Conservation (phyloP, 2,113 vertebrate species). For the Elephas maximus region DNA sequence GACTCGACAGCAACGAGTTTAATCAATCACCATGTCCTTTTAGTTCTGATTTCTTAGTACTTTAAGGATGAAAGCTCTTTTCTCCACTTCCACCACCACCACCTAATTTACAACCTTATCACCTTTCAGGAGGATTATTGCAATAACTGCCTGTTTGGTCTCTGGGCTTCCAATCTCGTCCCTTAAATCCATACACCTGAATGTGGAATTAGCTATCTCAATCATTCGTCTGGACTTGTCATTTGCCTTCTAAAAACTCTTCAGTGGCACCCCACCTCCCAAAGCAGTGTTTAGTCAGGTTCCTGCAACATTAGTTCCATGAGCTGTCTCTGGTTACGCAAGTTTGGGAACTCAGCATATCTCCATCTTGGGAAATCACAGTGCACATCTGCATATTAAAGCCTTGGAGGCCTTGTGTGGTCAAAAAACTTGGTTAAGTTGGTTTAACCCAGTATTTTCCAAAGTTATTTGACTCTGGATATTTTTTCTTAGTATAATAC, state of each 20-base stretch:
- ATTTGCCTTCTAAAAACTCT: not conserved
- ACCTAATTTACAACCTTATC: not conserved
- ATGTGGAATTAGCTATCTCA: not conserved
- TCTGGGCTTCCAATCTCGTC: not conserved
- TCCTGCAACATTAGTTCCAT: not conserved
- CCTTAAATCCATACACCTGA: not conserved
- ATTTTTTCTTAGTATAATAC: not conserved
- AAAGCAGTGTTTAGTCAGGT: not conserved
- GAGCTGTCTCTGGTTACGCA: not conserved
- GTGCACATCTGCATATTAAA: not conserved
- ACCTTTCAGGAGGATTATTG: not conserved
- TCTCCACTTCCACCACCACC: not conserved
- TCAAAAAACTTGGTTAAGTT: constrained; percentile 1
- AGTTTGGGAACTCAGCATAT: not conserved
- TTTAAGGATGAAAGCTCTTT: constrained; percentile 4
- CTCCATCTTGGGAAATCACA: not conserved
- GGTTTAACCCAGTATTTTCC: constrained; percentile 11
- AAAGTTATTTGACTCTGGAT: constrained; percentile 6
- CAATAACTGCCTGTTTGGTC: not conserved
- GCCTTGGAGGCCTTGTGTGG: not conserved
- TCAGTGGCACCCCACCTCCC: not conserved
- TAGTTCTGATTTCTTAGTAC: not conserved
- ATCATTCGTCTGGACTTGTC: not conserved
- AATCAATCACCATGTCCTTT: not conserved
- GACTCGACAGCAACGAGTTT: not conserved